These are phyloP conservation scores for Lepidocyrtinus sp. DNA, from an alignment of 2,888 invertebrate genomes.

Conservation along the genomic window DNA sequence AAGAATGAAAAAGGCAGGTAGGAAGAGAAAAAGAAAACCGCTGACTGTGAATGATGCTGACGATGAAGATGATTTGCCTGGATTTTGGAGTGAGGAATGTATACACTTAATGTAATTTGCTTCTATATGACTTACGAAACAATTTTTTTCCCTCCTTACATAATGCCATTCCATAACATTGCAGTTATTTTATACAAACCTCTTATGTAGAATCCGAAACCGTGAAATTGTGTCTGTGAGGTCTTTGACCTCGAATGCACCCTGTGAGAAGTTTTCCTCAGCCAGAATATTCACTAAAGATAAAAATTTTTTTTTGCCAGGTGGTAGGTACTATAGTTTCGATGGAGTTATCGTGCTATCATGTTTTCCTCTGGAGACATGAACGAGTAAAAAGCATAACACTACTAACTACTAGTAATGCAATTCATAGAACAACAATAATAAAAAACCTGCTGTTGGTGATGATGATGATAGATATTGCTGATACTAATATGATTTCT, in stretches of 20 bases:
- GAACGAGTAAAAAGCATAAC: constrained; percentile 20
- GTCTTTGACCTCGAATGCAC: constrained; percentile 60
- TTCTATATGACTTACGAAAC: not conserved
- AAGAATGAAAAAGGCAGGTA: constrained; percentile 33
- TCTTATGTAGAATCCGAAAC: constrained; percentile 45
- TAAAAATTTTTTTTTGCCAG: not conserved
- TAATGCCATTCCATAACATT: not conserved
- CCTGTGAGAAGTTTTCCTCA: constrained; percentile 55
- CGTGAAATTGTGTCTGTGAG: constrained; percentile 62
- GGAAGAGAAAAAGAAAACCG: constrained; percentile 43
- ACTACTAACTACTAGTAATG: not conserved
- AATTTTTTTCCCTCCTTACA: constrained; percentile 11
- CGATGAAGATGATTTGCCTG: constrained; percentile 34
- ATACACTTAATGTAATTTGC: not conserved
- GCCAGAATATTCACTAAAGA: not conserved
- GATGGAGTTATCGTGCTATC: constrained; percentile 10
- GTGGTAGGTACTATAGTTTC: not conserved
- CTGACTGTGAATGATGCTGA: constrained; percentile 1
- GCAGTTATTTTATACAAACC: constrained; percentile 3
- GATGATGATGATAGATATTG: too few species aligned
- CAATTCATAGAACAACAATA: not conserved
- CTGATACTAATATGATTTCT: too few species aligned
- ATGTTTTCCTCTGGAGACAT: constrained; percentile 53
- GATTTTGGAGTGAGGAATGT: constrained; percentile 43
- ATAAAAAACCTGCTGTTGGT: too few species aligned